A percentile compares a stretch with the other conserved stretches of the same genome.
Evolutionary conservation across 2,888 invertebrate genomes (phyloP).

Genomic region (Amiota minor): DNA sequence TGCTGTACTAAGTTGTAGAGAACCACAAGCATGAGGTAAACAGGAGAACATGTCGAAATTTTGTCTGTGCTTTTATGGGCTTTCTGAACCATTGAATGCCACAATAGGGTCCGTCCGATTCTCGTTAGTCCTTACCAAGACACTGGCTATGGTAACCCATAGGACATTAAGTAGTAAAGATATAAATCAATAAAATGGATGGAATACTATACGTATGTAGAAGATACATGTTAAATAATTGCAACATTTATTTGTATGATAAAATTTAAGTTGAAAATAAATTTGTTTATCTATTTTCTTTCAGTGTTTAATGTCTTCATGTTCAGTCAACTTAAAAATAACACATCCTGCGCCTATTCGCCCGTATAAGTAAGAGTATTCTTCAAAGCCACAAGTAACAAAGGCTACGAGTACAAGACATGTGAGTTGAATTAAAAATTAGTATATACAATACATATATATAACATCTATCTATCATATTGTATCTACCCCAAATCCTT

Average conservation of each 20-base stretch:
- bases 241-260: too few species aligned
- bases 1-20: too few species aligned
- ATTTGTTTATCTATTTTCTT: background rate
- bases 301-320: background rate
- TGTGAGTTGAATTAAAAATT: conserved; percentile 65
- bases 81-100: conserved; percentile 37
- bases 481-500: background rate
- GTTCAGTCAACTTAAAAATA: background rate
- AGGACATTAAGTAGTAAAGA: background rate
- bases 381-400: background rate
- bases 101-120: conserved; percentile 35
- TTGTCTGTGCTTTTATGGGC: background rate
- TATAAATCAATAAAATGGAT: conserved; percentile 13
- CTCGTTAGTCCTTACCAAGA: too few species aligned
- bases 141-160: too few species aligned
- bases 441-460: conserved; percentile 40
- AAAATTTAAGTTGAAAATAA: too few species aligned
- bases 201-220: conserved; percentile 36
- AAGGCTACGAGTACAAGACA: conserved; percentile 50
- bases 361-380: background rate
- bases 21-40: background rate
- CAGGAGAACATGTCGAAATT: background rate
- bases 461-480: too few species aligned
- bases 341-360: background rate
- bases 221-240: background rate